phyloP scores from a whole-genome alignment of 2,797 vertebrate species.

The Mycteria americana region DNA sequence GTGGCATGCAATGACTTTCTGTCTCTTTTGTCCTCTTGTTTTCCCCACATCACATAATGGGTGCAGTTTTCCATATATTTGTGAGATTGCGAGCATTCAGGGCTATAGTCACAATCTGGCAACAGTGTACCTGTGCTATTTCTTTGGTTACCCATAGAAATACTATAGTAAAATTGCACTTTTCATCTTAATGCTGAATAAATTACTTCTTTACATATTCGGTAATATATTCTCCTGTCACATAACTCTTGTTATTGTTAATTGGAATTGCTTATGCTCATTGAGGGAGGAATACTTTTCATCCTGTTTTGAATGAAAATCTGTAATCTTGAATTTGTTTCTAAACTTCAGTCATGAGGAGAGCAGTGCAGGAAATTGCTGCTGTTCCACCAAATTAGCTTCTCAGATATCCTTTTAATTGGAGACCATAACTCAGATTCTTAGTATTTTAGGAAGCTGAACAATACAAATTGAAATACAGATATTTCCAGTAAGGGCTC shows the following conservation, averaged over 20 bases:
- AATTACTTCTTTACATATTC: conserved; percentile 56
- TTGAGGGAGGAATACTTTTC: conserved; percentile 64
- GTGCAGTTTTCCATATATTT: neutral
- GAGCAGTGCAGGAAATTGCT: conserved; percentile 71
- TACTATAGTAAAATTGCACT: neutral
- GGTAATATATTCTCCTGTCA: conserved; percentile 59
- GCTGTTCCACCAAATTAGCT: conserved; percentile 77
- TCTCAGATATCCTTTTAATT: conserved; percentile 81
- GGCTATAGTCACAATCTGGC: neutral
- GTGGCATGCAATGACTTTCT: neutral
- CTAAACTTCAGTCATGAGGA: conserved; percentile 74
- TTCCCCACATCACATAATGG: neutral
- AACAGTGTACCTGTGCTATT: neutral
- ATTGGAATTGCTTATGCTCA: conserved; percentile 73
- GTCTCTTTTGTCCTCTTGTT: neutral
- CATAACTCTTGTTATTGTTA: conserved; percentile 67
- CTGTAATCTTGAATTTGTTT: conserved; percentile 75
- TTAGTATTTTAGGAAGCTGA: conserved; percentile 73
- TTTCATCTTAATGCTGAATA: conserved; percentile 17
- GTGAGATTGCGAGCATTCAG: neutral
- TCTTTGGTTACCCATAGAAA: conserved; percentile 7
- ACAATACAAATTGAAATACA: conserved; percentile 76
- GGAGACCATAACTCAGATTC: conserved; percentile 74
- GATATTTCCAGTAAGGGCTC: conserved; percentile 70
- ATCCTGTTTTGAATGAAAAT: conserved; percentile 63